Conservation (phyloP, 1,140 invertebrate genomes). For the Drosophila willistoni region DNA sequence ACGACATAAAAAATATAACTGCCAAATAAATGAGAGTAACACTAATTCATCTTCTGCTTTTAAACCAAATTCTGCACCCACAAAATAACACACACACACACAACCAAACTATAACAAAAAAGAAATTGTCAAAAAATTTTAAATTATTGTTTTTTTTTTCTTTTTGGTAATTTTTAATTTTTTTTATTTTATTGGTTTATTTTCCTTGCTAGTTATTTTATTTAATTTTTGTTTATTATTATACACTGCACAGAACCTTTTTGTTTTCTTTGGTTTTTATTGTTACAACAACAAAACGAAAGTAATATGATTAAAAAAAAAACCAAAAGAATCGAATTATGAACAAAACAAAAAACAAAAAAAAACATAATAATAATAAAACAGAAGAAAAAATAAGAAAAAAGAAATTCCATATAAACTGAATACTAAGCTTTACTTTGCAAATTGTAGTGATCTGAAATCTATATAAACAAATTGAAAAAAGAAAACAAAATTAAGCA, state of each 20-base stretch:
- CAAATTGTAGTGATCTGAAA: constrained; percentile 67
- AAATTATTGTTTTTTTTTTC: not conserved
- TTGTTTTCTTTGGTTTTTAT: constrained; percentile 14
- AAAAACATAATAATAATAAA: constrained; percentile 8
- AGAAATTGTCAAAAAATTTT: too few relatives aligned
- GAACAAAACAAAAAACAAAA: not conserved
- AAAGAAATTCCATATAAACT: constrained; percentile 54
- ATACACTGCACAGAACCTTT: not conserved
- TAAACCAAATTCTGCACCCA: constrained; percentile 30
- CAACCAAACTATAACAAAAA: constrained; percentile 1
- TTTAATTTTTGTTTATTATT: constrained; percentile 6
- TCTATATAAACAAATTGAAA: constrained; percentile 29
- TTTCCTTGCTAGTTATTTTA: not conserved
- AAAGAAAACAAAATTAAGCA: too few relatives aligned
- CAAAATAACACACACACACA: constrained; percentile 10
- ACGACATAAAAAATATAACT: constrained; percentile 62
- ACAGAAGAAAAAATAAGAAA: constrained; percentile 29
- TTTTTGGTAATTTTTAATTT: not conserved
- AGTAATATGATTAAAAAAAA: constrained; percentile 5
- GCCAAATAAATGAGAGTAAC: constrained; percentile 63
- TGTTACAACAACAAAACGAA: constrained; percentile 15
- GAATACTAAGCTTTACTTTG: constrained; percentile 77
- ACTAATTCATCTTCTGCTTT: constrained; percentile 41
- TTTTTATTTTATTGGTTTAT: not conserved
- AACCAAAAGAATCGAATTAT: constrained; percentile 7